Evolutionary conservation across 2,797 vertebrate species (phyloP).

Genomic region (Tokudaia muenninki): DNA sequence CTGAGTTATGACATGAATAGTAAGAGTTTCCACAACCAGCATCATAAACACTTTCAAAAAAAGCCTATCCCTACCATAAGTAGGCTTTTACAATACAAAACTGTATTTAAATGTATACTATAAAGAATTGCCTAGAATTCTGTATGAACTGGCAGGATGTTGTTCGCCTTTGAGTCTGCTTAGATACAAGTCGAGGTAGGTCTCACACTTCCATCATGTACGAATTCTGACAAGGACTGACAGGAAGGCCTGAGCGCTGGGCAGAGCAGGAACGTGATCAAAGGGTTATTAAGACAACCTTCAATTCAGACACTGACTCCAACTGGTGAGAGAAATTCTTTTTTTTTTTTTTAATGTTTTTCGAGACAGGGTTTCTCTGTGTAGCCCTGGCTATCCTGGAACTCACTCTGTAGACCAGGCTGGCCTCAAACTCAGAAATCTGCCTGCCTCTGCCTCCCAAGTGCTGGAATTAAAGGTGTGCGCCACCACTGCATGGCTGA

Average conservation of each 20-base stretch:
- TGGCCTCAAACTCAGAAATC: too few species aligned
- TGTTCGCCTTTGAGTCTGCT: not conserved
- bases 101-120: conserved; percentile 11
- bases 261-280: not conserved
- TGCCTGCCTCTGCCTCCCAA: too few species aligned
- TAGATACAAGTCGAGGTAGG: too few species aligned
- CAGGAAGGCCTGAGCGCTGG: not conserved
- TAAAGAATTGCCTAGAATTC: conserved; percentile 18
- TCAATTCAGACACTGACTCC: not conserved
- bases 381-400: too few species aligned
- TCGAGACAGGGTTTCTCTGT: too few species aligned
- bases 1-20: not conserved
- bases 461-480: too few species aligned
- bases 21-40: conserved; percentile 9
- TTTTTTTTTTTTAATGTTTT: too few species aligned
- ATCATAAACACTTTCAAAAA: conserved; percentile 57
- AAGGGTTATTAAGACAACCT: not conserved
- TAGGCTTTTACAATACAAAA: conserved; percentile 53
- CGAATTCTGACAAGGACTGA: not conserved
- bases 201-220: not conserved
- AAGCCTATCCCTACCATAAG: conserved; percentile 18
- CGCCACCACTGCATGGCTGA: not conserved
- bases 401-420: too few species aligned
- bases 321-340: not conserved
- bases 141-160: not conserved